Evolutionary conservation across 2,888 invertebrate genomes (phyloP).

Genomic region (Apamea monoglypha): DNA sequence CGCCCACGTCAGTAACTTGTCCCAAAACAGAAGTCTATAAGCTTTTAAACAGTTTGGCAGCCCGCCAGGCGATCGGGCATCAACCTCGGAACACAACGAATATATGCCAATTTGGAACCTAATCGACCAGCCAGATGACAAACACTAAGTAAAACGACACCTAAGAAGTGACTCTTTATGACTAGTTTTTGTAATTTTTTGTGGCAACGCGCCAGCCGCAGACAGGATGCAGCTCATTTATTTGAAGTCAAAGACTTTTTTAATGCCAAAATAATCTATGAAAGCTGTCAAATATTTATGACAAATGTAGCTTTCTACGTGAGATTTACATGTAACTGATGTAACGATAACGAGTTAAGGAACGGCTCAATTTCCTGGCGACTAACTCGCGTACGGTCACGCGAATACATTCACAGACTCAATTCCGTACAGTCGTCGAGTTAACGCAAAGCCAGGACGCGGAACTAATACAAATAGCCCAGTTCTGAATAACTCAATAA

Average conservation of each 20-base stretch:
- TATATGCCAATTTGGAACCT: slow-evolving; percentile 71
- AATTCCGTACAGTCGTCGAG: slow-evolving; percentile 56
- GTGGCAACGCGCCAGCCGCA: slow-evolving; percentile 65
- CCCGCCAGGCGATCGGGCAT: slow-evolving; percentile 82
- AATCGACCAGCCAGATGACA: slow-evolving; percentile 66
- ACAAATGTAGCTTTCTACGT: slow-evolving; percentile 60
- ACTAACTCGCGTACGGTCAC: slow-evolving; percentile 49
- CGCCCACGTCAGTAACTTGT: slow-evolving; percentile 65
- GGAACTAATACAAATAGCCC: slow-evolving; percentile 72
- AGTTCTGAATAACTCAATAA: slow-evolving; percentile 72
- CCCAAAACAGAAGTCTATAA: slow-evolving; percentile 72
- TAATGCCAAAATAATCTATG: slow-evolving; percentile 66
- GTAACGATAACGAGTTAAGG: slow-evolving; percentile 42
- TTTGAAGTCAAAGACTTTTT: slow-evolving; percentile 61
- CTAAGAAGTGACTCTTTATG: slow-evolving; percentile 62
- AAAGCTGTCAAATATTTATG: slow-evolving; percentile 64
- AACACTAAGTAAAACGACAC: slow-evolving; percentile 68
- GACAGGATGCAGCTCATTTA: slow-evolving; percentile 68
- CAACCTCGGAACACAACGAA: slow-evolving; percentile 78
- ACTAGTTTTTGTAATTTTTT: slow-evolving; percentile 59
- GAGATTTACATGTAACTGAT: slow-evolving; percentile 48
- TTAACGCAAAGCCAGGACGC: slow-evolving; percentile 67
- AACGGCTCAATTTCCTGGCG: slow-evolving; percentile 60
- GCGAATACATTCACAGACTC: slow-evolving; percentile 59
- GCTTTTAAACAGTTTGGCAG: slow-evolving; percentile 83